Percentiles rank a stretch among this genome's conserved stretches.
Evolutionary conservation across 2,797 vertebrate genomes (phyloP).

Genomic region (Dicrostonyx torquatus): DNA sequence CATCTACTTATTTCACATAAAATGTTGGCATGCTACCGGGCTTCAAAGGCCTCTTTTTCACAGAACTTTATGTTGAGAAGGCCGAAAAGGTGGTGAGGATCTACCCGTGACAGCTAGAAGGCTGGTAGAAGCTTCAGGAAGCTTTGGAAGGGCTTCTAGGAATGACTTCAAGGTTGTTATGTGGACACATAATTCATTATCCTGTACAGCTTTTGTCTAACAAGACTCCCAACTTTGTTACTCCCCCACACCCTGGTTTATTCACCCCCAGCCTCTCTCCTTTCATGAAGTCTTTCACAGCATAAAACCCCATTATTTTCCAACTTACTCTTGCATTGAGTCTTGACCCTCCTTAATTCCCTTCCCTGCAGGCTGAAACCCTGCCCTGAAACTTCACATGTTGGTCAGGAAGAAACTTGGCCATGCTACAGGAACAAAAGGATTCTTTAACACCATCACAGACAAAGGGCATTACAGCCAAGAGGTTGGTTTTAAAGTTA

Average conservation of each 20-base stretch:
- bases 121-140: not conserved
- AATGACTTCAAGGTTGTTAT: not conserved
- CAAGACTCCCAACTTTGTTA: not conserved
- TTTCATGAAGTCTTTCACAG: not conserved
- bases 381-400: not conserved
- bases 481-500: not conserved
- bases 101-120: not conserved
- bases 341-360: not conserved
- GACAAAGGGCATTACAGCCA: not conserved
- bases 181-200: too few species aligned
- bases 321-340: not conserved
- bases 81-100: not conserved
- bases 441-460: not conserved
- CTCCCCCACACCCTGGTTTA: accelerated
- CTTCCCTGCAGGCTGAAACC: not conserved
- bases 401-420: not conserved
- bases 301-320: not conserved
- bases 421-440: not conserved
- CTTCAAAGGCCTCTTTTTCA: not conserved
- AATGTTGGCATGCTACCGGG: not conserved
- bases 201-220: not conserved
- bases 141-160: slow-evolving; percentile 5
- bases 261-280: not conserved
- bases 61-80: not conserved
- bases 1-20: slow-evolving; percentile 14